Evolutionary conservation across 2,797 vertebrate species (phyloP), one percentile per base, ranked within the genome.

Genomic region (Gymnoscopelus braueri): DNA sequence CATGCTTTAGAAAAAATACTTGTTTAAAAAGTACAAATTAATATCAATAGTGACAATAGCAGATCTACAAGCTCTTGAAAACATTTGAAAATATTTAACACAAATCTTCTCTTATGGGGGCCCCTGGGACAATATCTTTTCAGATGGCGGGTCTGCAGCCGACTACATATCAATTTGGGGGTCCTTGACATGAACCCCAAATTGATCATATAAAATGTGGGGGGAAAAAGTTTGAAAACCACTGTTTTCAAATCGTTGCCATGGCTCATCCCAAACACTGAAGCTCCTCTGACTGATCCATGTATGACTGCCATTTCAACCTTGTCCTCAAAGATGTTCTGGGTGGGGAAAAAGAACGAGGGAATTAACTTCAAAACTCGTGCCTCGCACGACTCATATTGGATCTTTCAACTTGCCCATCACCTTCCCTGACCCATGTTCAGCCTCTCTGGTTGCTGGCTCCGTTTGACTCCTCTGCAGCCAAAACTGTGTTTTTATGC

Each of bases 321-420:
- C 48, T 39, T 23, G 26, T 51, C 52, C 35, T 66, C 48, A 76
- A 29, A 29, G 39, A 51, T 49, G 50, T 68, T 58, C 60, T 69
- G 29, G 15, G 19, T 11, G 3, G 32, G 5, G 32, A 19, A 63
- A 62, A 72, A 74, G 53, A 63, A 54, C 48, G 4, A 11, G 13
- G 55, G 56, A 29, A 66, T 64, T 44, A 74, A 75, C 9, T 47
- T 53, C 53, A 69, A 77, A 75, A 77, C 69, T 12, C 56, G 69
- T 19, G 4, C 61, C 63, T 12, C 24, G 57, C 26, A 58, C 32
- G 52, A 66, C 63, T 77, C 79, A 80, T 54, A 77, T 61, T 10
- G 5, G 56, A 60, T 65, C 61, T 74, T 77, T 83, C 65, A 83
- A 64, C 56, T 63, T 63, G 49, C 23, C 32, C 5, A 14, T 77